Percentiles rank a stretch among this genome's conserved stretches.
Evolutionary conservation across 92 coral and sea anemone species (phyloP).

Genomic region (Phenganax stokvisi): DNA sequence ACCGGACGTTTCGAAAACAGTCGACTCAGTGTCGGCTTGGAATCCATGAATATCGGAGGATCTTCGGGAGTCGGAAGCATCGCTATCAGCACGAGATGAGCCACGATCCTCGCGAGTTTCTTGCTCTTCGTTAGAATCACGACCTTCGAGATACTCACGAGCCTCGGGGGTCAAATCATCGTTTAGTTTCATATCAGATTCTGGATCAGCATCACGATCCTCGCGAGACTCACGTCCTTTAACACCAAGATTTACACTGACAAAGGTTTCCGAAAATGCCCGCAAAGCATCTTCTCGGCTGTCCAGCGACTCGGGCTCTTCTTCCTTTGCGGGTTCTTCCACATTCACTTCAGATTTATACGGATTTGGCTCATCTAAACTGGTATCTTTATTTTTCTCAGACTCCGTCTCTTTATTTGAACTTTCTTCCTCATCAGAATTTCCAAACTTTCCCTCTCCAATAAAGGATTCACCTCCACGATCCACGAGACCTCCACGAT

Average conservation of each 20-base stretch:
- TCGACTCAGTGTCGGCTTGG: conserved; percentile 30
- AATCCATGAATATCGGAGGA: conserved; percentile 30
- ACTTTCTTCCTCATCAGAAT: not conserved
- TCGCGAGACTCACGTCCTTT: conserved; percentile 5
- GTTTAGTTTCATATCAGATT: not conserved
- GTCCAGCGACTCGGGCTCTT: conserved; percentile 13
- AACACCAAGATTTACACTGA: not conserved
- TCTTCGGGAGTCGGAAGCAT: conserved; percentile 9
- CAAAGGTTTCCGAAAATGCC: conserved; percentile 35
- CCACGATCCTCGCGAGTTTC: not conserved
- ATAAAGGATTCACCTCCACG: no score
- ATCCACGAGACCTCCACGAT: no score
- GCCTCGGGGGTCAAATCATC: not conserved
- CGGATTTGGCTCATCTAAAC: not conserved
- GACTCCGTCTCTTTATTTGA: not conserved
- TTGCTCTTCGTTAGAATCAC: no score
- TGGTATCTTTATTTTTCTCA: not conserved
- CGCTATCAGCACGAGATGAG: not conserved
- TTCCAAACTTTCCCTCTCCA: not conserved
- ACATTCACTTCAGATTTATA: not conserved
- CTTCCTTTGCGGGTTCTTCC: conserved; percentile 1
- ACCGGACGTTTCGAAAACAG: conserved; percentile 26
- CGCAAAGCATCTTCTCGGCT: conserved; percentile 25
- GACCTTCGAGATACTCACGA: not conserved
- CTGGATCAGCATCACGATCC: not conserved